phyloP scores from a whole-genome alignment of 2,888 invertebrate genomes.

The Phrixothrix hirtus region DNA sequence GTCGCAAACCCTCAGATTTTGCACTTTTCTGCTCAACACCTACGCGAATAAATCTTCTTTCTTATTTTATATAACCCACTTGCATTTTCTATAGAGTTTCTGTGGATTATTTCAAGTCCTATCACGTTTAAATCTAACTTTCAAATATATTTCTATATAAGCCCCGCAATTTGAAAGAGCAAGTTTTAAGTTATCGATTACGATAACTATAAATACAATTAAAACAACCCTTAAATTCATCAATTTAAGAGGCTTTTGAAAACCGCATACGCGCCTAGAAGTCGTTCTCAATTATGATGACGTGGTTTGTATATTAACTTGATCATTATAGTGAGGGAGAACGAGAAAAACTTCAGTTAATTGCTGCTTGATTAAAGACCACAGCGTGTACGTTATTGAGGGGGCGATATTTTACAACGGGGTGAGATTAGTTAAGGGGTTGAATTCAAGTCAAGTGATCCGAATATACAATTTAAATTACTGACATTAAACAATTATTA shows the following conservation, averaged over 20 bases:
- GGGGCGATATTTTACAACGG: slow-evolving; percentile 36
- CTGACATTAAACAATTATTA: slow-evolving; percentile 1
- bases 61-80: slow-evolving; percentile 36
- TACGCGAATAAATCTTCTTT: slow-evolving; percentile 38
- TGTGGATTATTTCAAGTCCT: slow-evolving; percentile 26
- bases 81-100: slow-evolving; percentile 27
- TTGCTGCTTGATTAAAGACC: slow-evolving; percentile 57
- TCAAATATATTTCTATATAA: slow-evolving; percentile 7
- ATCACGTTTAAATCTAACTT: slow-evolving; percentile 13
- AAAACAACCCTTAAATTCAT: slow-evolving; percentile 24
- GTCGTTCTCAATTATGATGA: slow-evolving; percentile 42
- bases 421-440: slow-evolving; percentile 41
- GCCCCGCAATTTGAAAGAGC: too few relatives aligned
- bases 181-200: too few relatives aligned
- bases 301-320: slow-evolving; percentile 50
- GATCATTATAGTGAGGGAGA: slow-evolving; percentile 45
- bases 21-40: slow-evolving; percentile 43
- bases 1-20: slow-evolving; percentile 44
- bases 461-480: slow-evolving; percentile 13
- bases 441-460: slow-evolving; percentile 17
- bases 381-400: slow-evolving; percentile 45
- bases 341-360: slow-evolving; percentile 50
- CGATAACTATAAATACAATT: slow-evolving; percentile 25
- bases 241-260: slow-evolving; percentile 31
- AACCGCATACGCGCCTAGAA: slow-evolving; percentile 37